Evolutionary conservation across 2,797 vertebrate genomes (phyloP).

Genomic region (Liasis olivaceus): DNA sequence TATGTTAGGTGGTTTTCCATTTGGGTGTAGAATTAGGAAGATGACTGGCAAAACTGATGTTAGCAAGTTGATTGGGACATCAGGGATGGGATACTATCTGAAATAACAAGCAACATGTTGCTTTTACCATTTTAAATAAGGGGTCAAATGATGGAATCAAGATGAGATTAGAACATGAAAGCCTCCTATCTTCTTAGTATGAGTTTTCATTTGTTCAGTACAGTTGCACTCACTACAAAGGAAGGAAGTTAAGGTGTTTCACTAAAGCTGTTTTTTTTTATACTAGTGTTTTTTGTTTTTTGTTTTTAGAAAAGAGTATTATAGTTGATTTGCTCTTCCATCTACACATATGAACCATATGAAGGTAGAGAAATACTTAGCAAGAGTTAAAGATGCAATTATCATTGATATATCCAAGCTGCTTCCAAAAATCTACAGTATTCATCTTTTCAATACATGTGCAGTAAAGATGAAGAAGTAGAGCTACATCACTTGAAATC

Average conservation of each 20-base stretch:
- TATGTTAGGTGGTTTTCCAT: constrained; percentile 68
- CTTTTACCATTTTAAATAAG: constrained; percentile 67
- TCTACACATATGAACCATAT: constrained; percentile 60
- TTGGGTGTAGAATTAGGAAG: constrained; percentile 73
- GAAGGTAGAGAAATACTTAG: constrained; percentile 63
- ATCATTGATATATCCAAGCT: constrained; percentile 66
- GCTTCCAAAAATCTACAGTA: constrained; percentile 66
- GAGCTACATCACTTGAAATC: constrained; percentile 72
- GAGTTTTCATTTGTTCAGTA: constrained; percentile 63
- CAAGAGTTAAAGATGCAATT: constrained; percentile 67
- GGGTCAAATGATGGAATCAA: constrained; percentile 70
- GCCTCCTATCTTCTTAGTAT: constrained; percentile 60
- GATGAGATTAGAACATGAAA: constrained; percentile 58
- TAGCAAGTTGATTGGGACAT: constrained; percentile 63
- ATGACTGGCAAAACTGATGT: constrained; percentile 70
- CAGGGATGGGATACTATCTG: constrained; percentile 62
- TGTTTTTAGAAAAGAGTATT: constrained; percentile 55
- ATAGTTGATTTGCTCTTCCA: constrained; percentile 62
- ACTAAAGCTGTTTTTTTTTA: constrained; percentile 69
- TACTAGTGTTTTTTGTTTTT: constrained; percentile 56
- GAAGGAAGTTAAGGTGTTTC: constrained; percentile 74
- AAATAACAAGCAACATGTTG: constrained; percentile 68
- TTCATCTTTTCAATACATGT: constrained; percentile 73
- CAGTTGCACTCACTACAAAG: constrained; percentile 63
- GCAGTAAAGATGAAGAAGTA: constrained; percentile 64